Conservation (phyloP, 1,140 invertebrate species). For the Macrostomum lignano region DNA sequence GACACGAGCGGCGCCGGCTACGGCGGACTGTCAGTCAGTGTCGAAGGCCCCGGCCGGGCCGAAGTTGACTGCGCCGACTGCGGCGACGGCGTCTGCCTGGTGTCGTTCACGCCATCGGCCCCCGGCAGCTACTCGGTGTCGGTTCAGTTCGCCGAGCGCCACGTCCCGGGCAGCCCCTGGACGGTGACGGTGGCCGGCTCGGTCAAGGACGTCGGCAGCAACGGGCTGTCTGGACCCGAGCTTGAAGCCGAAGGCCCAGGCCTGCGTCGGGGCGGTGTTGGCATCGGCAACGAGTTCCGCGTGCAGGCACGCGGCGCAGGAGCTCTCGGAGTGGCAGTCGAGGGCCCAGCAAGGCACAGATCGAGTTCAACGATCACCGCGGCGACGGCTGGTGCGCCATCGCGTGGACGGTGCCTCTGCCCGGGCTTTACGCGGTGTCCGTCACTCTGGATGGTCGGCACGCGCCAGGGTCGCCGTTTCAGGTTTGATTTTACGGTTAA, state of each 20-base stretch:
- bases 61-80: conserved; percentile 87
- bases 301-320: conserved; percentile 83
- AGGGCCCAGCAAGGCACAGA: conserved; percentile 77
- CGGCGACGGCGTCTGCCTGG: conserved; percentile 66
- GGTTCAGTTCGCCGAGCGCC: conserved; percentile 84
- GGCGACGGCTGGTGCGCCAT: too few species aligned
- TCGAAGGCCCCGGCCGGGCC: conserved; percentile 74
- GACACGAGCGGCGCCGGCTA: conserved; percentile 50
- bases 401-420: too few species aligned
- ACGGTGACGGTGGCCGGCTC: conserved; percentile 41
- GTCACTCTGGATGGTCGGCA: too few species aligned
- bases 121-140: conserved; percentile 89
- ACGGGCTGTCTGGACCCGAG: too few species aligned
- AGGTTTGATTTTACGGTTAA: too few species aligned
- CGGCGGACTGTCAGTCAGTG: conserved; percentile 68
- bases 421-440: too few species aligned
- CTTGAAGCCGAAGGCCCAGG: conserved; percentile 65
- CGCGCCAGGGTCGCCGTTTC: too few species aligned
- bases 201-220: too few species aligned
- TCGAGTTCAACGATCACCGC: too few species aligned
- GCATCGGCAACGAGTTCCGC: conserved; percentile 56
- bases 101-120: conserved; percentile 79
- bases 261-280: conserved; percentile 48
- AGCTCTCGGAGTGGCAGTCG: conserved; percentile 62
- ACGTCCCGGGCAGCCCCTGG: conserved; percentile 74